Conservation (phyloP, 2,113 vertebrate species). For the Centropristis striata region DNA sequence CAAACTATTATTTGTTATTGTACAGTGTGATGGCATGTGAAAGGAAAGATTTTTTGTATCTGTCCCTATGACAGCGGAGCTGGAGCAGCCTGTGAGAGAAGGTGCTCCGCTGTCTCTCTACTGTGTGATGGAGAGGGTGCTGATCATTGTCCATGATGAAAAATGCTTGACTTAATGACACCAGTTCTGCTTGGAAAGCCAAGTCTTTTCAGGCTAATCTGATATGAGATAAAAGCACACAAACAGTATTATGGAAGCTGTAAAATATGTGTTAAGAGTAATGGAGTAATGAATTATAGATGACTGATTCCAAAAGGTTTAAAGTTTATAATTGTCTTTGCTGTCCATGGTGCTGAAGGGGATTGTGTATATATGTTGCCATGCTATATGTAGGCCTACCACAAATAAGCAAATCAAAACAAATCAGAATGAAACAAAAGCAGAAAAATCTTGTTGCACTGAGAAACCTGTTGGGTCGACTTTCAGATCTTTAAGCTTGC, state of each 20-base stretch:
- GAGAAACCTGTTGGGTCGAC: too few species aligned
- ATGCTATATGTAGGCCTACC: not conserved
- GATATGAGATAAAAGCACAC: not conserved
- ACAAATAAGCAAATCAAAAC: not conserved
- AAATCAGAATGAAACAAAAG: not conserved
- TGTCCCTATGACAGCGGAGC: too few species aligned
- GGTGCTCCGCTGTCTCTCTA: too few species aligned
- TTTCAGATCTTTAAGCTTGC: not conserved
- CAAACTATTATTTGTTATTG: too few species aligned
- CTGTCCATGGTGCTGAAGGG: constrained; percentile 28
- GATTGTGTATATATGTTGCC: not conserved
- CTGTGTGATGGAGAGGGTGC: too few species aligned
- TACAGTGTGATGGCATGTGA: too few species aligned
- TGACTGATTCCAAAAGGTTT: not conserved
- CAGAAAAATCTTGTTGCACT: not conserved
- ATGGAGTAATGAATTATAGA: not conserved
- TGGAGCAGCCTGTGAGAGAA: too few species aligned
- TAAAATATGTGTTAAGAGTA: too few species aligned
- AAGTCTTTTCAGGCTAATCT: not conserved
- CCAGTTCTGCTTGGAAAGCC: not conserved
- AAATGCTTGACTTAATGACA: not conserved
- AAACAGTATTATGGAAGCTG: not conserved
- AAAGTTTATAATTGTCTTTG: not conserved
- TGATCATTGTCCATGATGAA: too few species aligned
- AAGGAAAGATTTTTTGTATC: too few species aligned